Base-by-base conservation (phyloP, 2,113 vertebrate species). In the Ptilorrhoa leucosticta region DNA sequence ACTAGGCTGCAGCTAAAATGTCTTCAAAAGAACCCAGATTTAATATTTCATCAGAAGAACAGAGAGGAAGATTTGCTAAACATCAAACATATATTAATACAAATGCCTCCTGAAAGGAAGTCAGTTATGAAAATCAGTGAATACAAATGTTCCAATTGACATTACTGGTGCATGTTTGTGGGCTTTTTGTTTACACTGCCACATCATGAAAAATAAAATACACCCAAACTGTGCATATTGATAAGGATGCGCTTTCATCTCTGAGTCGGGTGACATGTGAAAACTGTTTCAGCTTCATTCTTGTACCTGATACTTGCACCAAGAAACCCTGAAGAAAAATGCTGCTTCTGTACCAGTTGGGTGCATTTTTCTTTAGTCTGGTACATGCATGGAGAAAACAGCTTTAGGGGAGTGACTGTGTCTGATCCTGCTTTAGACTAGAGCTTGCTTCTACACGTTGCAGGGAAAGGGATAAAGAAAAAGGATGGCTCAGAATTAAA, bases 201-300 rank as follows among this genome's bases (percentile, higher is more conserved):
- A 86, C 97, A 97, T 96, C 96, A 94, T 95, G 96, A 96, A 96
- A 97, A 96, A 97, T 91, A 97, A 96, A 97, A 94, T 93, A 97
- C 61, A 93, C 94, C 81, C 91, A 95, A 96, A 96, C 90, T 91
- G 27, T 94, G 95, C 96, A 93, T 96, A 93, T 94, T 96, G 94
- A 95, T 96, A 89, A 95, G 95, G 90, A 84, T 83, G 50, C 21
- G 71, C 93, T 97, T 97, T 97, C 87, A 95, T 96, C 92, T 97
- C 91, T 57, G 90, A 92, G 91, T 71, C 40, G 78, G 93, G 86
- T 96, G 96, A 91, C 82, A 89, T 81, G 82, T 68, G 91, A 80
- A 95, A 96, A 87, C 83, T 20, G 1, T 80, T 93, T 79, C 89
- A 89, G 82, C 76, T 90, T 89, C 63, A n/a, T 93, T 85, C 84